These are phyloP conservation scores for Nerophis lumbriciformis DNA, from an alignment of 2,113 vertebrate species.

Conservation along the genomic window DNA sequence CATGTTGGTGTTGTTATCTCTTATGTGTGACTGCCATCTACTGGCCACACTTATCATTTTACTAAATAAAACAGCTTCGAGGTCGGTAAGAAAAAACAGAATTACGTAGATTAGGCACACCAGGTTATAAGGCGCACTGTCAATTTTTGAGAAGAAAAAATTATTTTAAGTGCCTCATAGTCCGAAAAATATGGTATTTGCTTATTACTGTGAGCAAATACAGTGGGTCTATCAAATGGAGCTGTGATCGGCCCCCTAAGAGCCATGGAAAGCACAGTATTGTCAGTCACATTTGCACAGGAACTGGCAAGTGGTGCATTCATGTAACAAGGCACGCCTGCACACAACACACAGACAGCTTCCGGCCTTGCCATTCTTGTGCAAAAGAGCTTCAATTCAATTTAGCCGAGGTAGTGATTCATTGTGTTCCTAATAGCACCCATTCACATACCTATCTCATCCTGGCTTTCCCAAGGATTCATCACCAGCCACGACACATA, in stretches of 20 bases:
- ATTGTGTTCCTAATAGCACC: not conserved
- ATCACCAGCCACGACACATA: no score
- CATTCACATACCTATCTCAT: not conserved
- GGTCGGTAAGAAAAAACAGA: no score
- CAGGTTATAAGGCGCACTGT: no score
- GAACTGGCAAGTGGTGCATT: not conserved
- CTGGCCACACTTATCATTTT: no score
- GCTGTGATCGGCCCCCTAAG: not conserved
- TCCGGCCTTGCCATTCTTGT: not conserved
- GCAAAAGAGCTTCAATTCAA: not conserved
- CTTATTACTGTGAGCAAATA: constrained; percentile 1
- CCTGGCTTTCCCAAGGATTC: no score
- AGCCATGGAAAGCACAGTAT: not conserved
- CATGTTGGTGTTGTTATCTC: no score
- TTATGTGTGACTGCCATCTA: no score
- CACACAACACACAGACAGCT: not conserved
- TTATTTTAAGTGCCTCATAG: no score
- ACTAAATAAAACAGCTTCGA: no score
- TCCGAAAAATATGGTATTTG: not conserved
- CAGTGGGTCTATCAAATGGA: not conserved
- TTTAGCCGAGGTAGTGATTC: not conserved
- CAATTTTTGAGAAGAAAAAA: no score
- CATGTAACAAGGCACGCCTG: not conserved
- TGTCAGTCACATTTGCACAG: not conserved
- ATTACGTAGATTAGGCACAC: no score